Base-by-base conservation (phyloP, 2,888 invertebrate genomes). In the Ypsolopha sequella region DNA sequence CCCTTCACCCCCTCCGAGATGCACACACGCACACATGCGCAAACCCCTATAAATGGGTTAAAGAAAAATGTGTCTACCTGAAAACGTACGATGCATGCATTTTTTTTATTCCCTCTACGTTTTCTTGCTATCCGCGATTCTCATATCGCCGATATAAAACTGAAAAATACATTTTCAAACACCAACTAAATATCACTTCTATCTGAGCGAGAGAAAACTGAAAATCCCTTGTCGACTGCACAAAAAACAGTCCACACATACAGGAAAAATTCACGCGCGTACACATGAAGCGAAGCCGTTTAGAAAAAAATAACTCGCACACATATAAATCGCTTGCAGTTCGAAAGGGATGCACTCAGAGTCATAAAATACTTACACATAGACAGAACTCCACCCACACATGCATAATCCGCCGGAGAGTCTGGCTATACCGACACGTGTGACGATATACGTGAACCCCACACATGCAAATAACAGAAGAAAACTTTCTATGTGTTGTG, bases 21-120 rank as follows among this genome's bases (percentile, higher is more conserved):
- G 79, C 68, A 60, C 68, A 63, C 73, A 65, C 79, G 76, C 80
- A 71, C 76, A 76, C 68, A 69, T 63, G 13, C 64, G 63, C 67
- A 65, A 70, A 65, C 68, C 61, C 65, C 75, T 80, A 84, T 85
- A 85, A 85, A 85, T 84, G 80, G 84, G 85, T 86, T 86, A 85
- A 81, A 84, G 84, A 85, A 82, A 85, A 84, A 85, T 86, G 86
- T 86, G 85, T 86, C 86, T 86, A 86, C 86, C 85, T 86, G 86
- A 81, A 81, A 84, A 84, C 79, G 76, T 84, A 85, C 84, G 85
- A 82, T 81, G 84, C 78, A 79, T 70, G 72, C 71, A 73, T 76
- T 81, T 85, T 81, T 70, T 85, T 85, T 84, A 76, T 76, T 81
- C 76, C 66, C 69, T 76, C 72, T 77, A 76, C 84, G 81, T 85